Percentiles rank a stretch among this genome's conserved stretches.
phyloP scores from a whole-genome alignment of 1,140 invertebrate species.

The Hyposmocoma kahamanoa region DNA sequence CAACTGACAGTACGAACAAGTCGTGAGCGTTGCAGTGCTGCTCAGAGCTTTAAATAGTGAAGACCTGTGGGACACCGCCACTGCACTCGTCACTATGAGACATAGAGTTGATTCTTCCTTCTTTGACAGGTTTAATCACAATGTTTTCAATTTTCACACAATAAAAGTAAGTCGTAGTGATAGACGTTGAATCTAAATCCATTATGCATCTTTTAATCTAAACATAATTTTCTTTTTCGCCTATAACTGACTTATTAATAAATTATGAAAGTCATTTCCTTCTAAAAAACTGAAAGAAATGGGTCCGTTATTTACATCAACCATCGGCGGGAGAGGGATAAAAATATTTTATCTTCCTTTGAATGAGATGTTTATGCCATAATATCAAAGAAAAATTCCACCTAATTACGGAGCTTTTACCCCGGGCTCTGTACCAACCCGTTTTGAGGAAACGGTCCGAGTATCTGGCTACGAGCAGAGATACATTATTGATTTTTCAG shows the following conservation, averaged over 20 bases:
- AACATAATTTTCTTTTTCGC: background rate
- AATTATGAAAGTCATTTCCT: constrained; percentile 13
- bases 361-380: constrained; percentile 52
- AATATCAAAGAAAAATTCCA: constrained; percentile 49
- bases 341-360: constrained; percentile 52
- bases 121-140: background rate
- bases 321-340: constrained; percentile 41
- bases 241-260: background rate
- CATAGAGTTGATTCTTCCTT: no score
- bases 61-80: no score
- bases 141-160: background rate
- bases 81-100: no score
- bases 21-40: no score
- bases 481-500: no score
- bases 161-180: background rate
- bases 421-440: no score
- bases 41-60: no score
- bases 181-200: background rate
- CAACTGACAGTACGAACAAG: no score
- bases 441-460: no score
- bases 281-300: constrained; percentile 40
- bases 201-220: background rate
- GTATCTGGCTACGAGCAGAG: no score
- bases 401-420: constrained; percentile 46
- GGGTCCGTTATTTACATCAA: constrained; percentile 56